Base-by-base conservation (phyloP, 2,113 vertebrate species). In the Corapipo altera region DNA sequence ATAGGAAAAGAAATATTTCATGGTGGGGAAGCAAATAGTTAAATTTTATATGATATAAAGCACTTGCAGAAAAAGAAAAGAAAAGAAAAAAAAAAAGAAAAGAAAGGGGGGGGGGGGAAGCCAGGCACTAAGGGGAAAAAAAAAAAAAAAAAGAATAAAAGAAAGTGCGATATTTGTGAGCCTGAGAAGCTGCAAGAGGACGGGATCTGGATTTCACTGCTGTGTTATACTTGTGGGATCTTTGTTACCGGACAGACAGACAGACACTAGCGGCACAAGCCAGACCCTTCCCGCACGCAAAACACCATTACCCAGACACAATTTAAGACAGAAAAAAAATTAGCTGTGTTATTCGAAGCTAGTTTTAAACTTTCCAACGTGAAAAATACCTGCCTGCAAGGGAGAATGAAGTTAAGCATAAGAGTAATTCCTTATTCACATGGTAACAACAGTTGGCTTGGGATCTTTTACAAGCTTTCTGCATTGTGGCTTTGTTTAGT, bases 391-490 rank as follows among this genome's bases (percentile, higher is more conserved):
- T 93, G 80, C 57, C 86, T 87, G 80, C 39, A 27, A 92, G 48
- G 84, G 76, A 89, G 82, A 70, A 80, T 35, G 95, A 95, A 96
- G 95, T 97, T 96, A 79, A 86, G 51, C 48, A 78, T 20, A 48
- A 93, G 72, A 89, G 95, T 51, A 84, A 83, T 93, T 97, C 95
- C 88, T 96, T 88, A 94, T 96, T 93, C 89, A 41, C 88, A 65
- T 35, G 80, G 66, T 82, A 90, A 96, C 94, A 97, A 97, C 95
- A 96, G 94, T 97, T 96, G 92, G 84, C 97, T 96, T 89, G 84
- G 89, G 90, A 93, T 97, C 90, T 97, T 97, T 97, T 85, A 66
- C 78, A n/a, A 91, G 94, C 77, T 97, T 97, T 94, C 93, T 88
- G 91, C 66, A 17, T 9, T 28, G 85, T 51, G 81, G 75, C 52